Evolutionary conservation across 2,797 vertebrate genomes (phyloP).

Genomic region (Cyprinella venusta): DNA sequence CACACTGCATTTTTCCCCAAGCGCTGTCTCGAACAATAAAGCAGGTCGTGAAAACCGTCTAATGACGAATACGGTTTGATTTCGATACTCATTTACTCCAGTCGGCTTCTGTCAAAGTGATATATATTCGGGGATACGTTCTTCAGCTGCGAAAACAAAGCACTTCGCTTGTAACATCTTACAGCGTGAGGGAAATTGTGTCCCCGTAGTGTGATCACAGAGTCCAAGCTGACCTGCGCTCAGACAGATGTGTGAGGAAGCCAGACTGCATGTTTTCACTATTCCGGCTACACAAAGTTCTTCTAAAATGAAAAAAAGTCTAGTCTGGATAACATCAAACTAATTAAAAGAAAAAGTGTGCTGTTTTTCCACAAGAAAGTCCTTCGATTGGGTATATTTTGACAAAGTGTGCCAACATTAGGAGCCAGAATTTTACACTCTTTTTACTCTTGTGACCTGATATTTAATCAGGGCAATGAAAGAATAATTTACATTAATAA

Average conservation of each 20-base stretch:
- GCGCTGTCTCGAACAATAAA: constrained; percentile 15
- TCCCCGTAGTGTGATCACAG: constrained; percentile 59
- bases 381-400: constrained; percentile 35
- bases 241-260: constrained; percentile 54
- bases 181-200: constrained; percentile 64
- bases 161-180: constrained; percentile 51
- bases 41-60: constrained; percentile 47
- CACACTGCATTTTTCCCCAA: neutral
- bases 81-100: constrained; percentile 65
- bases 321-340: constrained; percentile 48
- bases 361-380: constrained; percentile 19
- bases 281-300: constrained; percentile 37
- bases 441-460: constrained; percentile 27
- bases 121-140: constrained; percentile 68
- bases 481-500: constrained; percentile 51
- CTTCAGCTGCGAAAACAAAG: constrained; percentile 76
- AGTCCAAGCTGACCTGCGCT: constrained; percentile 57
- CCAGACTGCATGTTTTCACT: constrained; percentile 47
- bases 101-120: constrained; percentile 67
- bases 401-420: constrained; percentile 26
- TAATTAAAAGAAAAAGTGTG: constrained; percentile 37
- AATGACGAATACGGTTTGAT: constrained; percentile 66
- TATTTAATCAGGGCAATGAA: constrained; percentile 38
- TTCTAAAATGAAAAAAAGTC: constrained; percentile 38
- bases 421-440: constrained; percentile 40